Evolutionary conservation across 2,113 vertebrate genomes (phyloP), one percentile per base, ranked within the genome.

Genomic region (Proteles cristata): DNA sequence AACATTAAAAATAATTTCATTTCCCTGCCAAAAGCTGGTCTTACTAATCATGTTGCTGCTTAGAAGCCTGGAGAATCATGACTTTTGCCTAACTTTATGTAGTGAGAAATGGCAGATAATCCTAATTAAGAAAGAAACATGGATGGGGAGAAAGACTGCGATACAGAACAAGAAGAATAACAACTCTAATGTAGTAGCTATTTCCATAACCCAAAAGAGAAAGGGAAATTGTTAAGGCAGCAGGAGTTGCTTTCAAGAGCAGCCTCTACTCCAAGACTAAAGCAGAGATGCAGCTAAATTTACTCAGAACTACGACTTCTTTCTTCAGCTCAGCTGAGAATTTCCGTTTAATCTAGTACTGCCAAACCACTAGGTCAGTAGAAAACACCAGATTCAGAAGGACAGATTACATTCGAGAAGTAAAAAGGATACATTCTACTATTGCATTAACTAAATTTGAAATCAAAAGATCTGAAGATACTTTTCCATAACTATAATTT

Each of bases 1-100:
- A 97, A 97, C 97, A 86, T 97, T 96, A 82, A 97, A 97, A 96
- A 89, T 93, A 96, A 98, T 94, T 97, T 95, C 73, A 90, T 92
- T 96, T 96, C 83, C 88, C 92, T 96, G 80, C 80, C 93, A 89
- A 66, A 97, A 96, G n/a, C 84, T 74, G 84, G 26, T 92, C 79
- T 98, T 50, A 66, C 93, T 96, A 89, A 97, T 96, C 82, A 61
- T 65, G n/a, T 81, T 87, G 92, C 87, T 93, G 33, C 92, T 83
- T 76, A 77, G 81, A 93, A 95, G 80, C 69, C 86, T 63, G 26
- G 69, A 76, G 93, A 97, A 93, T 76, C 93, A 28, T 28, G 63
- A 50, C 50, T 96, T 88, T 96, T 50, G 48, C 95, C 88, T 94
- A 76, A 31, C 35, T 92, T 80, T 76, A 26, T 31, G 88, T 50